Evolutionary conservation across 1,140 invertebrate genomes (phyloP), one percentile per base, ranked within the genome.

Genomic region (Lasaia peninsularis): DNA sequence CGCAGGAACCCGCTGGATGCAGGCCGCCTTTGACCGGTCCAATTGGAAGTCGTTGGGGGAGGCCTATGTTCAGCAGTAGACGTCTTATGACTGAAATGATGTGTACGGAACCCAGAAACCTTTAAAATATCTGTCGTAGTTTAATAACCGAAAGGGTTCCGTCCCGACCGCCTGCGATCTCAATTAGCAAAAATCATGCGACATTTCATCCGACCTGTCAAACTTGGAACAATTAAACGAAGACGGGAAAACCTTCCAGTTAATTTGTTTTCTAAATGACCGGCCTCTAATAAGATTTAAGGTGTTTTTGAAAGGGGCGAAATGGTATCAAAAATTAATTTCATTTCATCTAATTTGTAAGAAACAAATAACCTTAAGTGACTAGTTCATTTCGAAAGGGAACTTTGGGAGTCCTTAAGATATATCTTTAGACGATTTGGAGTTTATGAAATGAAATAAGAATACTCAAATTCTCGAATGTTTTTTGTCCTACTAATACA

Each of bases 121-220:
- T 35, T 35, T 12, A 10, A 35, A 40, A 40, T 16, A 37, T 40
- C 35, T 40, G 16, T 14, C 6, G 14, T 7, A 16, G 5, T 40
- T 40, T 40, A 16, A 54, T 37, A 24, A 37, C n/a, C 7, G 58
- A 60, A 73, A 73, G 73, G 69, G 70, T 71, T 69, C 44, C 56
- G 65, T 28, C 24, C 8, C 8, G 5, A 62, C 63, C 53, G 52
- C 51, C 48, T 24, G 40, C 58, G 53, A 54, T 37, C 60, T 79
- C 83, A 79, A 86, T 86, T 86, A 83, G 70, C 75, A 85, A 85
- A 85, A 86, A 86, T 84, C 71, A 70, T 63, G 75, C 73, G 76
- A 79, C 80, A 83, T 82, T 86, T 82, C 78, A 79, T 83, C 71
- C 63, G 65, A 70, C 56, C 78, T 80, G 78, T 82, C 83, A 76